Evolutionary conservation across 2,113 vertebrate species (phyloP), one percentile per base, ranked within the genome.

Genomic region (Neoarius graeffei): DNA sequence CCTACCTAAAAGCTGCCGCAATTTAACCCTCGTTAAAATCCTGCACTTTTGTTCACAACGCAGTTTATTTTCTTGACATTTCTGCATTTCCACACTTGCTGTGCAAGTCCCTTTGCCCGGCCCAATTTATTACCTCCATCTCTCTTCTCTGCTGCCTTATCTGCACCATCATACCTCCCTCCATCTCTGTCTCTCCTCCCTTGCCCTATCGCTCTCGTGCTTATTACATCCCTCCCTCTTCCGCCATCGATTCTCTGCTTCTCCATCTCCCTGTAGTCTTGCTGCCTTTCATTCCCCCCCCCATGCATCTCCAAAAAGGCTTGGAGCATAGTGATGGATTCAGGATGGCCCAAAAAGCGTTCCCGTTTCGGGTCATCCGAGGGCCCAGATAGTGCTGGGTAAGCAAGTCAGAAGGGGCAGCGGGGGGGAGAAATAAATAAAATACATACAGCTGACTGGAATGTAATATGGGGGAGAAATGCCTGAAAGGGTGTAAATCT

Each of bases 81-180:
- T 74, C 62, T 50, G 17, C 85, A 69, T 86, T 86, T 83, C 30
- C 35, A 11, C 87, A 50, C 60, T 82, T 35, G 54, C 83, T 52
- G 66, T 86, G 50, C 80, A 42, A 80, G 83, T 82, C 79, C 85
- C 71, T 56, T 71, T 20, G 35, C 83, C 52, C 14, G 2, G 19
- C 71, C 52, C 84, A 23, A 88, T 90, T 86, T 88, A 90, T 88
- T 86, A 90, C 86, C 57, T 60, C 80, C 20, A 73, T 87, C 89
- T 86, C 80, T 83, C 66, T 54, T 88, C 60, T 88, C 52, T 5
- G 64, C 84, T n/a, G 62, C 83, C 89, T 89, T 89, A 89, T 89
- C 89, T 73, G 74, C 48, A 67, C 83, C 86, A 85, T 90, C 89
- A 11, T 77, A 69, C 83, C 86, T 73, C 64, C 79, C 79, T 87